These are phyloP conservation scores for Numenius arquata DNA, from an alignment of 2,113 vertebrate species.

Conservation along the genomic window DNA sequence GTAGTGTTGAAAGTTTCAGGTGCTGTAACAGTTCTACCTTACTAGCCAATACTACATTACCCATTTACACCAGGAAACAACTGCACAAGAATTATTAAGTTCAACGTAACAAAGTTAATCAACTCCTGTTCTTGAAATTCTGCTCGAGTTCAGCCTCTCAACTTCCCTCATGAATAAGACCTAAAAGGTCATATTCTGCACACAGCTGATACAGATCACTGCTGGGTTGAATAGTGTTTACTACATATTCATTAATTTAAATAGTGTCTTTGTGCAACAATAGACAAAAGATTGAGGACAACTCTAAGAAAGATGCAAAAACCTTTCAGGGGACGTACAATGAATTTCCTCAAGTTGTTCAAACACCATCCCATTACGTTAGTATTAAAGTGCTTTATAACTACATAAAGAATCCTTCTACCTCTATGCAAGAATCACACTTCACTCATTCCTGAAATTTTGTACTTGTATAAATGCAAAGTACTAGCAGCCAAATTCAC, in stretches of 20 bases:
- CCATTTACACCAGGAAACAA: constrained; percentile 35
- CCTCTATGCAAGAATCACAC: not conserved
- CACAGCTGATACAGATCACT: not conserved
- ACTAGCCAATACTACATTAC: not conserved
- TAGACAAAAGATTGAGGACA: not conserved
- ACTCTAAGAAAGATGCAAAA: not conserved
- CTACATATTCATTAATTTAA: constrained; percentile 4
- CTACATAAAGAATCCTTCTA: not conserved
- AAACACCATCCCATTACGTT: constrained; percentile 32
- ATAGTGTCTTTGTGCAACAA: constrained; percentile 26
- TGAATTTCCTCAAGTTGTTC: constrained; percentile 28
- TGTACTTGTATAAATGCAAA: not conserved
- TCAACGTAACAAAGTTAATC: not conserved
- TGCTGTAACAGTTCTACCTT: constrained; percentile 22
- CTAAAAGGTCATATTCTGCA: not conserved
- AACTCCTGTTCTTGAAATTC: not conserved
- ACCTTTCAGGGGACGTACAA: constrained; percentile 23
- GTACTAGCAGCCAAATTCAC: not conserved
- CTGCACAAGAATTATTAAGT: constrained; percentile 5
- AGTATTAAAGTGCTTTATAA: constrained; percentile 48
- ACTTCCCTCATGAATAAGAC: not conserved
- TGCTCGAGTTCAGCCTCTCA: not conserved
- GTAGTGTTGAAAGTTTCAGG: constrained; percentile 40
- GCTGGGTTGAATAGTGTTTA: constrained; percentile 4
- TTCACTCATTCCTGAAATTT: not conserved